Percentiles rank a stretch among this genome's conserved stretches.
Conservation (phyloP, 2,113 vertebrate genomes). For the Epinephelus cyanopodus region DNA sequence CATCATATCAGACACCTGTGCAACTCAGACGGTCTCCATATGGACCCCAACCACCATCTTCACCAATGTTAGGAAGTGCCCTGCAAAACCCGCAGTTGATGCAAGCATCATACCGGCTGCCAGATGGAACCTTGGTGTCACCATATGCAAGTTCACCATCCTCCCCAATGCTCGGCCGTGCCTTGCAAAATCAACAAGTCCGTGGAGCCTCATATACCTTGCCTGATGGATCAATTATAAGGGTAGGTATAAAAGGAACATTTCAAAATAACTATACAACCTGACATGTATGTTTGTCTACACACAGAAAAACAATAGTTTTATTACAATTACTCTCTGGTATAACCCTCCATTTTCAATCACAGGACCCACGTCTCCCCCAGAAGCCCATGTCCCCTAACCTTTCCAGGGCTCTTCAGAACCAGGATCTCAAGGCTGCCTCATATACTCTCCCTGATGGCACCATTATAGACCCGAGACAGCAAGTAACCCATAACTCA, state of each 20-base stretch:
- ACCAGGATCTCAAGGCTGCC: constrained; percentile 73
- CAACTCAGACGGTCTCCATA: constrained; percentile 66
- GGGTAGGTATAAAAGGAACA: constrained; percentile 55
- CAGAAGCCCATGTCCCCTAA: constrained; percentile 76
- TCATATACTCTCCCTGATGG: constrained; percentile 83
- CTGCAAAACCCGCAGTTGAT: constrained; percentile 76
- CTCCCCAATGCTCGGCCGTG: constrained; percentile 76
- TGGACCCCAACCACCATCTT: constrained; percentile 63
- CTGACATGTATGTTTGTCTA: constrained; percentile 1
- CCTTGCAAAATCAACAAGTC: constrained; percentile 81
- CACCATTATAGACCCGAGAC: constrained; percentile 74
- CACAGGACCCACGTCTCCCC: constrained; percentile 69
- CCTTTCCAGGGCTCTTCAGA: constrained; percentile 82
- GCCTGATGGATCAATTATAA: constrained; percentile 77
- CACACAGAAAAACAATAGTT: background rate
- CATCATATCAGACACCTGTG: constrained; percentile 75
- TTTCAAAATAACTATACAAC: background rate
- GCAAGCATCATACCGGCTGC: constrained; percentile 79
- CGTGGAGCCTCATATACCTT: constrained; percentile 79
- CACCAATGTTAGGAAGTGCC: constrained; percentile 79
- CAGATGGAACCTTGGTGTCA: constrained; percentile 75
- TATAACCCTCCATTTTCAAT: background rate
- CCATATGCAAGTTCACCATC: constrained; percentile 67
- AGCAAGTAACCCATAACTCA: constrained; percentile 63
- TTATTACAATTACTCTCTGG: background rate